Conservation (phyloP, 2,113 vertebrate species). For the Grallaria varia region DNA sequence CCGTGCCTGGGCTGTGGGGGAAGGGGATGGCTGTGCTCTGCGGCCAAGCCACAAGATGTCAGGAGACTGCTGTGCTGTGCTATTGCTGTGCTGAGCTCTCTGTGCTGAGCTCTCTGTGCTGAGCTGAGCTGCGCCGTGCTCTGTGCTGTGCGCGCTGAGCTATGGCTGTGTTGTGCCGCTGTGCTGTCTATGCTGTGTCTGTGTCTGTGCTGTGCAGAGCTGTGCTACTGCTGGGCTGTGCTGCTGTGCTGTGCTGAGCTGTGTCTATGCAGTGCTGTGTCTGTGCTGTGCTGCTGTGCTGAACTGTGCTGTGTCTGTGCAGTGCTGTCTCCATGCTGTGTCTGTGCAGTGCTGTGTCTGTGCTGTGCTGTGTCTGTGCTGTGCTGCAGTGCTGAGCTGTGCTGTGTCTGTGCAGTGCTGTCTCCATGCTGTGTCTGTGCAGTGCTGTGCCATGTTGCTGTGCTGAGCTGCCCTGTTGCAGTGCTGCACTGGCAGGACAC, state of each 20-base stretch:
- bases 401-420: neutral
- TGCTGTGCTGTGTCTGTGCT: neutral
- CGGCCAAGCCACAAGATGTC: conserved; percentile 58
- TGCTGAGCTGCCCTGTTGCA: neutral
- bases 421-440: too few relatives aligned
- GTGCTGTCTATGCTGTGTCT: neutral
- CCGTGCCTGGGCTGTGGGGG: neutral
- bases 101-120: neutral
- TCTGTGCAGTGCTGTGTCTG: neutral
- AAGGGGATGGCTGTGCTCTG: conserved; percentile 25
- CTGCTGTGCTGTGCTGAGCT: neutral
- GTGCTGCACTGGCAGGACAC: neutral
- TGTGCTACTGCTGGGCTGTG: neutral
- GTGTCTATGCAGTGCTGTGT: neutral
- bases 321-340: neutral
- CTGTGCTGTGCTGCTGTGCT: neutral
- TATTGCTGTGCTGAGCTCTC: neutral
- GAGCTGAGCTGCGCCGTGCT: neutral
- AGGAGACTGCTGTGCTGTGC: conserved; percentile 12
- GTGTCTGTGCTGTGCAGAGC: fast-evolving
- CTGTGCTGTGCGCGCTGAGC: neutral
- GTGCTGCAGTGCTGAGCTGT: too few relatives aligned
- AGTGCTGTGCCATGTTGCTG: neutral
- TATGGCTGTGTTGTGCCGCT: neutral
- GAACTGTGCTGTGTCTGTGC: neutral